A percentile compares a stretch with the other conserved stretches of the same genome.
Evolutionary conservation across 1,140 invertebrate genomes (phyloP).

Genomic region (Acyrthosiphon pisum): DNA sequence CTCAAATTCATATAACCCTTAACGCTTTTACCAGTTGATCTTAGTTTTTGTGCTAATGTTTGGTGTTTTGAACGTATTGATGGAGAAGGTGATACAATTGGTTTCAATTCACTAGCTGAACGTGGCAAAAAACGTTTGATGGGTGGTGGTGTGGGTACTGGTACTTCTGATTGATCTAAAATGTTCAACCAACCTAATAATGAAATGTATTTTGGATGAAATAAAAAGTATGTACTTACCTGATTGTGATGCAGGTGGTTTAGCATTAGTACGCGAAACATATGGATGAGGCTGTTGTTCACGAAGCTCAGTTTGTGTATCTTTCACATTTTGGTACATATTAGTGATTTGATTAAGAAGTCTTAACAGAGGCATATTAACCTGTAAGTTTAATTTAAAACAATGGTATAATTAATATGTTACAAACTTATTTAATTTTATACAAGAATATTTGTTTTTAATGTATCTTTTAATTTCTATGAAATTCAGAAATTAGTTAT

Average conservation of each 20-base stretch:
- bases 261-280: slow-evolving; percentile 35
- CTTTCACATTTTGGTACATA: slow-evolving; percentile 97
- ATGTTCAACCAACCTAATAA: not conserved
- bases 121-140: slow-evolving; percentile 56
- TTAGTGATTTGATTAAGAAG: slow-evolving; percentile 95
- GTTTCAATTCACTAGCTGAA: slow-evolving; percentile 62
- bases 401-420: not conserved
- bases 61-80: slow-evolving; percentile 77
- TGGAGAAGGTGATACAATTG: slow-evolving; percentile 69
- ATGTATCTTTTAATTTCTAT: not conserved
- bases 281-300: slow-evolving; percentile 67
- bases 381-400: slow-evolving; percentile 63
- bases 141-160: slow-evolving; percentile 45
- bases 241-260: slow-evolving; percentile 41
- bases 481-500: not conserved
- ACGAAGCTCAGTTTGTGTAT: slow-evolving; percentile 88
- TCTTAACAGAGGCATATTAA: slow-evolving; percentile 93
- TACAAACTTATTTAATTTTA: not conserved
- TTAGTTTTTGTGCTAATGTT: slow-evolving; percentile 84
- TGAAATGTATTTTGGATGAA: not conserved
- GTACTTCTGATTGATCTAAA: slow-evolving; percentile 52
- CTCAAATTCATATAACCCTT: slow-evolving; percentile 77
- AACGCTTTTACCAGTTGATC: slow-evolving; percentile 82
- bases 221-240: slow-evolving; percentile 38
- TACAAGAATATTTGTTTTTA: not conserved